A percentile compares a stretch with the other conserved stretches of the same genome.
Conservation (phyloP, 2,797 vertebrate species). For the Eospalax fontanierii region DNA sequence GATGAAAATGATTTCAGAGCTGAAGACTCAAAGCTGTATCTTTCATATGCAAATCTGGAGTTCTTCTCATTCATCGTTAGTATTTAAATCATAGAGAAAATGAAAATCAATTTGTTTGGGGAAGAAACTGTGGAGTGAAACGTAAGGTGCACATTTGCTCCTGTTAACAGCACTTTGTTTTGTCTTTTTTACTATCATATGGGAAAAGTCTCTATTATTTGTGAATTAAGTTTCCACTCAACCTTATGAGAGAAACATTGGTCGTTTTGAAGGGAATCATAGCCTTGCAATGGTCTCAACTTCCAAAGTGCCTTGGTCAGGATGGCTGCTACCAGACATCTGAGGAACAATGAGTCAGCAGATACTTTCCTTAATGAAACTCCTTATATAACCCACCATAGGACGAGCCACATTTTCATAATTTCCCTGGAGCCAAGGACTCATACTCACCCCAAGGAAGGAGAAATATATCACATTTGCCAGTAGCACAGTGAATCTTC, state of each 20-base stretch:
- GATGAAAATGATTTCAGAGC: not conserved
- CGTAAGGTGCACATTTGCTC: not conserved
- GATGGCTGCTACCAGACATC: no score
- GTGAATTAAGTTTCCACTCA: not conserved
- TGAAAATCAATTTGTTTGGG: not conserved
- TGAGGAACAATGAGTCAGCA: no score
- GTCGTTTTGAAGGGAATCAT: not conserved
- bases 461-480: no score
- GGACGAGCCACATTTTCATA: no score
- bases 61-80: slow-evolving; percentile 29
- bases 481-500: no score
- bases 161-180: not conserved
- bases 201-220: not conserved
- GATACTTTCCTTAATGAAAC: no score
- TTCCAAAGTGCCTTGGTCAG: no score
- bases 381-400: no score
- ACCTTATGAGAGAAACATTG: not conserved
- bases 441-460: no score
- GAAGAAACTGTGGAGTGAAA: not conserved
- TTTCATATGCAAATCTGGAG: not conserved
- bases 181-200: not conserved
- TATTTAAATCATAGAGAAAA: not conserved
- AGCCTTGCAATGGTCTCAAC: no score
- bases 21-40: not conserved
- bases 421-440: no score